Percentiles rank a stretch among this genome's conserved stretches.
These are phyloP conservation scores for Brotula barbata DNA, from an alignment of 2,797 vertebrate genomes.

Conservation along the genomic window DNA sequence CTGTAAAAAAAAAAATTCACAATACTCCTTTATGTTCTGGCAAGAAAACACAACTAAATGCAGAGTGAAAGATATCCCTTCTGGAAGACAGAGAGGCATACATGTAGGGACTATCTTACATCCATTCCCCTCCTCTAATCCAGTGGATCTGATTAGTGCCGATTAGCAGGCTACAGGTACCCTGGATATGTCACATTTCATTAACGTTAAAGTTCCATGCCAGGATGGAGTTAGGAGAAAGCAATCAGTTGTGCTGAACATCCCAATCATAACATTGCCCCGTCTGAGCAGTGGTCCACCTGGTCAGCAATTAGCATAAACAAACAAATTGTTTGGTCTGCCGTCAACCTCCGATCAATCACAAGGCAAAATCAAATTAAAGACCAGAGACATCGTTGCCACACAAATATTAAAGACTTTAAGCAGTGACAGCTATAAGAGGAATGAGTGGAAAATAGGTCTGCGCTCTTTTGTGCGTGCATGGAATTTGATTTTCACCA, in stretches of 20 bases:
- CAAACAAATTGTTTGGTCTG: no score
- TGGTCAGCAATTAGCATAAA: no score
- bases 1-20: background rate
- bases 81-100: conserved; percentile 42
- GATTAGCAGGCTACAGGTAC: conserved; percentile 81
- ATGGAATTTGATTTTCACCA: no score
- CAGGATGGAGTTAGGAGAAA: conserved; percentile 28
- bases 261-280: conserved; percentile 25
- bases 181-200: conserved; percentile 74
- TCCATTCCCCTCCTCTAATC: conserved; percentile 73
- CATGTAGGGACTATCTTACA: conserved; percentile 56
- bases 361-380: no score
- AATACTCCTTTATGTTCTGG: conserved; percentile 11
- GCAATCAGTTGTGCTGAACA: conserved; percentile 15
- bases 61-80: conserved; percentile 40
- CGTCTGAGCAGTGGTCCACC: conserved; percentile 26
- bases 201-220: conserved; percentile 56
- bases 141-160: conserved; percentile 82
- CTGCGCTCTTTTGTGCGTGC: no score
- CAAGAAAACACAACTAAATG: conserved; percentile 12
- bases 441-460: no score
- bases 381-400: no score
- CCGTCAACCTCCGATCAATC: no score
- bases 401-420: no score
- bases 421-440: no score